Evolutionary conservation across 1,140 invertebrate species (phyloP), one percentile per base, ranked within the genome.

Genomic region (Anastatus disparis): DNA sequence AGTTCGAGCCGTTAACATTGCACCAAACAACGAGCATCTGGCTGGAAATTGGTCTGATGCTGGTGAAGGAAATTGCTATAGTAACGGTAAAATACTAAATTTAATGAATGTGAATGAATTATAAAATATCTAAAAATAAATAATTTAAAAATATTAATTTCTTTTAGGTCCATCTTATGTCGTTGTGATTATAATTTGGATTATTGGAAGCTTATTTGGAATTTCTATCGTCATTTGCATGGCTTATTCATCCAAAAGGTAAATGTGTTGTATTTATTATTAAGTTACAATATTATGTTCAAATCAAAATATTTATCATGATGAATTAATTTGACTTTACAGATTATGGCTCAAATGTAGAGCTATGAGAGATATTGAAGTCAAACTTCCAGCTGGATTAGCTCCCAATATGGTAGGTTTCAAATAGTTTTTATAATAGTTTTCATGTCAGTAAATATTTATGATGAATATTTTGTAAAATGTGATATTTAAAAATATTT

Each of bases 321-420:
- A n/a, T n/a, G n/a, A n/a, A n/a, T n/a, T n/a, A n/a, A n/a, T n/a
- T 68, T 71, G 35, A 72, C 75, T 58, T 78, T 70, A n/a, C 69
- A 89, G 88, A 73, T 72, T 85, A 3, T 89, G 87, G 83, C 74
- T 77, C 1, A 85, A 83, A 44, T 88, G 82, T 53, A 84, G 84
- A 75, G 81, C 81, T 4, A 89, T 89, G 87, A 81, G 81, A 72
- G 84, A 88, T 71, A 85, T 89, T 0, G 83, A 87, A 74, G 84
- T 89, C 0, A 88, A 88, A 78, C 74, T 90, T 42, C 89, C 89
- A 40, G 85, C 87, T 13, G 89, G 88, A 59, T 72, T 90, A 12
- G 84, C 84, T 53, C 79, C 82, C n/a, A 79, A 82, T 27, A 82
- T 79, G 77, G 83, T 84, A 71, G 61, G 46, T 48, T n/a, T n/a